These are phyloP conservation scores for Trachelipus rathkii DNA, from an alignment of 1,140 invertebrate species.

Conservation along the genomic window DNA sequence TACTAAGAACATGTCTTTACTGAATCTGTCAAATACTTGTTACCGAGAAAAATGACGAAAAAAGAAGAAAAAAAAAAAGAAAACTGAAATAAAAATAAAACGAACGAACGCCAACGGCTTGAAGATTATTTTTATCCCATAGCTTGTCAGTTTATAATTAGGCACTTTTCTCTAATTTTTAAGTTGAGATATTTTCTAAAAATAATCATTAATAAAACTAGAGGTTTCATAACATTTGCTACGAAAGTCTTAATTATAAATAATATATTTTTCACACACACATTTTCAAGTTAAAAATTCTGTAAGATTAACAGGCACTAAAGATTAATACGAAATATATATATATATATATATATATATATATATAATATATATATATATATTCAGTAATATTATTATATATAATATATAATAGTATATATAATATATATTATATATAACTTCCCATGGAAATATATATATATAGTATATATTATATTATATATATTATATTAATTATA, in stretches of 20 bases:
- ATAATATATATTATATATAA: no score
- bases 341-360: no score
- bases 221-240: neutral
- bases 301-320: no score
- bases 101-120: neutral
- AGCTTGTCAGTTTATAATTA: neutral
- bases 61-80: neutral
- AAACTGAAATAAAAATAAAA: neutral
- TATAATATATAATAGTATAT: no score
- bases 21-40: neutral
- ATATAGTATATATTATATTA: no score
- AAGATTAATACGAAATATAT: neutral
- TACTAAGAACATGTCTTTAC: neutral
- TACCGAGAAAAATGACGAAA: neutral
- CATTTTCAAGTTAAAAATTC: no score
- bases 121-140: slow-evolving; percentile 7
- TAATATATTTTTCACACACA: neutral
- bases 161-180: neutral
- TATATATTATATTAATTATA: no score
- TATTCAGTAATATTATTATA: no score
- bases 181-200: neutral
- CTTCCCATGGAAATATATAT: no score
- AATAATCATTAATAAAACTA: neutral
- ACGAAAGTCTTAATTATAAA: neutral
- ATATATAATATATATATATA: no score